These are phyloP conservation scores for Campylomormyrus tamandua DNA, from an alignment of 2,113 vertebrate genomes.

Conservation along the genomic window DNA sequence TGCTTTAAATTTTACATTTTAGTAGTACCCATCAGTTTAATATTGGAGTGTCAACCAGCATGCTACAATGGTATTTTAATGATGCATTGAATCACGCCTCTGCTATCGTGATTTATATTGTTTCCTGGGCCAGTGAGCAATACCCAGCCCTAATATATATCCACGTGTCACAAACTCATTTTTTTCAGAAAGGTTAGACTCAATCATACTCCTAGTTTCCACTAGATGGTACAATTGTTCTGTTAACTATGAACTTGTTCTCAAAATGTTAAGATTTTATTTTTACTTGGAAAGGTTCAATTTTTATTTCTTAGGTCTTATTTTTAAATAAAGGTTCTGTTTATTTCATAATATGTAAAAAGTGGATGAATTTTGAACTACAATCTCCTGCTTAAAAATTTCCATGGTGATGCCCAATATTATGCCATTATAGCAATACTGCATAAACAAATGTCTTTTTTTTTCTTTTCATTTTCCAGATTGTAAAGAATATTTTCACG, in stretches of 20 bases:
- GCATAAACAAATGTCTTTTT: conserved; percentile 11
- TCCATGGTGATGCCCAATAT: conserved; percentile 5
- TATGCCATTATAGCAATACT: neutral
- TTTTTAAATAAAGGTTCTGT: neutral
- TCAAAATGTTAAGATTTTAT: neutral
- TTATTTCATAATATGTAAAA: neutral
- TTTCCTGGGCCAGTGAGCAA: neutral
- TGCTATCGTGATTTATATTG: neutral
- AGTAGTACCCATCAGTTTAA: neutral
- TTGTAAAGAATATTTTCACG: neutral
- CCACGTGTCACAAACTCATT: neutral
- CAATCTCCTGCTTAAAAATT: neutral
- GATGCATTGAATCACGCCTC: neutral
- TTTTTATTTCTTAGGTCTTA: neutral
- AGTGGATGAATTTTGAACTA: neutral
- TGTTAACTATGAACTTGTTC: neutral
- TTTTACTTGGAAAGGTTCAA: neutral
- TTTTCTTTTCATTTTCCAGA: conserved; percentile 15
- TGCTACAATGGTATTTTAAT: neutral
- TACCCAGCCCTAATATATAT: neutral
- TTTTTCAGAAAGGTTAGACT: neutral
- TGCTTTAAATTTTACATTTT: neutral
- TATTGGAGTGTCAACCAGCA: neutral
- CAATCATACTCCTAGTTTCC: conserved; percentile 3
- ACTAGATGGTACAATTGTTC: conserved; percentile 35